A percentile compares a stretch with the other conserved stretches of the same genome.
These are phyloP conservation scores for Helleia helle DNA, from an alignment of 2,888 invertebrate species.

Conservation along the genomic window DNA sequence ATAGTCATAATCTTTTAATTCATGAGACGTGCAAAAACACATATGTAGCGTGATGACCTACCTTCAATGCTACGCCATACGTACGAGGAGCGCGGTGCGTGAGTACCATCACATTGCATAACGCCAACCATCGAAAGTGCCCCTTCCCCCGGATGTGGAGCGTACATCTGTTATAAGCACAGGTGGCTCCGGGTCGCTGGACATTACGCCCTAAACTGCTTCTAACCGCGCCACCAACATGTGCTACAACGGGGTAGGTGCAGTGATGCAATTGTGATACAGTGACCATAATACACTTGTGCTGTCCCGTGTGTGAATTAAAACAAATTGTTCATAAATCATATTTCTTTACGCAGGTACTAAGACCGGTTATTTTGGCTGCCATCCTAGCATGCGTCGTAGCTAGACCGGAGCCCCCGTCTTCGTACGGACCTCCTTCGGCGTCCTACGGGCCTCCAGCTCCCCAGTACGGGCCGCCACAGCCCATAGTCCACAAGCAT, in stretches of 20 bases:
- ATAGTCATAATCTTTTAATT: background rate
- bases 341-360: slow-evolving; percentile 48
- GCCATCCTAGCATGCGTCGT: slow-evolving; percentile 53
- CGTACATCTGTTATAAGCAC: slow-evolving; percentile 68
- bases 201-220: slow-evolving; percentile 57
- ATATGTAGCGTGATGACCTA: slow-evolving; percentile 5
- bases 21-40: slow-evolving; percentile 1
- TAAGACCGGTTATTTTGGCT: slow-evolving; percentile 55
- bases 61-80: slow-evolving; percentile 23
- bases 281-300: slow-evolving; percentile 33
- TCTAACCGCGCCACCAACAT: slow-evolving; percentile 51
- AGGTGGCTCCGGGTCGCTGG: slow-evolving; percentile 57
- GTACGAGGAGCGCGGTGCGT: slow-evolving; percentile 42
- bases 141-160: slow-evolving; percentile 67
- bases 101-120: slow-evolving; percentile 60
- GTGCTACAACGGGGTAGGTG: slow-evolving; percentile 67
- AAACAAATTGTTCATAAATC: too few relatives aligned
- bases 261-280: slow-evolving; percentile 38
- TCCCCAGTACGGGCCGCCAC: slow-evolving; percentile 80
- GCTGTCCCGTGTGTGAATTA: too few relatives aligned
- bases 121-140: slow-evolving; percentile 69
- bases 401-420: slow-evolving; percentile 73
- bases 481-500: slow-evolving; percentile 89
- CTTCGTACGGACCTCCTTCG: slow-evolving; percentile 74
- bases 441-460: slow-evolving; percentile 70